Conservation (phyloP, 2,888 invertebrate species). For the Andrena marginata region DNA sequence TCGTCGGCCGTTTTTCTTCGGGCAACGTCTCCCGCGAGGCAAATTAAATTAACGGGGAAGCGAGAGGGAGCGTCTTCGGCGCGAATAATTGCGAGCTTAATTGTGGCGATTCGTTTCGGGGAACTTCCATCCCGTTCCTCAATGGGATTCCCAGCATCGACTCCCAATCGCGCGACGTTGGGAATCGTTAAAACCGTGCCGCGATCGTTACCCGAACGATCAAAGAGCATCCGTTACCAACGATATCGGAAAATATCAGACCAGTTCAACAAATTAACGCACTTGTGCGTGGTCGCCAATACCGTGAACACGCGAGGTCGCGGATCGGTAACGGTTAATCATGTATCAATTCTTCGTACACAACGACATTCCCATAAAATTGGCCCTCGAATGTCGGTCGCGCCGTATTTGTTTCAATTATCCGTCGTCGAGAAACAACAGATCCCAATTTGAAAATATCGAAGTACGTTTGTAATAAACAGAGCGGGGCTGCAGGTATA, state of each 20-base stretch:
- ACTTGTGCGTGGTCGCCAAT: background rate
- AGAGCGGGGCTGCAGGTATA: background rate
- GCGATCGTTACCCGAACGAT: slow-evolving; percentile 14
- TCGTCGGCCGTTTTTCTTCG: slow-evolving; percentile 65
- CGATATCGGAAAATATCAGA: slow-evolving; percentile 6
- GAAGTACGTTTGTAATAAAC: slow-evolving; percentile 17
- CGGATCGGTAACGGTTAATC: background rate
- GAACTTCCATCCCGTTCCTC: slow-evolving; percentile 33
- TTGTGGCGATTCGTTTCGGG: slow-evolving; percentile 70
- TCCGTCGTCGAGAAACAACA: background rate
- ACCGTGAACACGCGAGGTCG: background rate
- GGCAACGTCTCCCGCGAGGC: slow-evolving; percentile 67
- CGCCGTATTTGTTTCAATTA: slow-evolving; percentile 27
- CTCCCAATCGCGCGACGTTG: slow-evolving; percentile 42
- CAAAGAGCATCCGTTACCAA: background rate
- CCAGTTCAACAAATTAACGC: background rate
- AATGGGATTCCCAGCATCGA: slow-evolving; percentile 58
- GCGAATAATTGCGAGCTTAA: slow-evolving; percentile 73
- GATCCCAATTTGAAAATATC: slow-evolving; percentile 11
- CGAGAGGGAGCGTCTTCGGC: slow-evolving; percentile 58
- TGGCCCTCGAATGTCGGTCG: background rate
- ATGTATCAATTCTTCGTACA: background rate
- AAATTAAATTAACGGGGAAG: slow-evolving; percentile 71
- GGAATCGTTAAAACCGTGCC: slow-evolving; percentile 42
- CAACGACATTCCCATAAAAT: background rate